Base-by-base conservation (phyloP, 2,113 vertebrate genomes). In the Ciconia stormi region DNA sequence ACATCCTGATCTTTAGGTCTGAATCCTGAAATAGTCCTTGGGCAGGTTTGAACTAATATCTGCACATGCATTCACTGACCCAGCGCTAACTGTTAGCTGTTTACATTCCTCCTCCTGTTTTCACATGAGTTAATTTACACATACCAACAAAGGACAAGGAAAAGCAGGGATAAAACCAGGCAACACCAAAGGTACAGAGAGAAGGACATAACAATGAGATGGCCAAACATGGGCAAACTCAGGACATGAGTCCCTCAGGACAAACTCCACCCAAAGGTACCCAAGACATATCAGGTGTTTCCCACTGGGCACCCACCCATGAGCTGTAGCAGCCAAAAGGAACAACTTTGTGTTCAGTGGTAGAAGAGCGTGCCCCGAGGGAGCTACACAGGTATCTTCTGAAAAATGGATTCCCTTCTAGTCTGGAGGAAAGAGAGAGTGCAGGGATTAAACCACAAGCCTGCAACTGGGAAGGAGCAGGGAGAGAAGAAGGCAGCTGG, bases 281-380 rank as follows among this genome's bases (percentile, higher is more conserved):
- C 9, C 7, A 30, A 55, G 47, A 40, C 2, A 1, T n/a, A n/a
- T 32, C 13, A 56, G 58, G 20, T 0, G 2, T 20, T 34, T 42
- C 19, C 25, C 19, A 34, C 5, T 16, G 42, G 30, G 30, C 17
- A 67, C 7, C 34, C 27, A 65, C 27, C 36, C 38, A 14, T 4
- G 13, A 65, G 25, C 27, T 56, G 6, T 21, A n/a, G 52, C 19
- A 72, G 38, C 44, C 27, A 46, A 83, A 87, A 10, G 53, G 23
- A 87, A 26, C 26, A 80, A 8, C 26, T 11, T 30, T 17, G 1
- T 5, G 1, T 36, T 34, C 26, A 23, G 10, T 2, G 2, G 17
- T 27, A 47, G 58, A 85, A 82, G 27, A 38, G 20, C 2, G 2
- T 49, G 15, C 2, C 49, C 26, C 42, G 30, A 29, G 38, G 36